Conservation (phyloP, 1,140 invertebrate species). For the Glomeris maerens region DNA sequence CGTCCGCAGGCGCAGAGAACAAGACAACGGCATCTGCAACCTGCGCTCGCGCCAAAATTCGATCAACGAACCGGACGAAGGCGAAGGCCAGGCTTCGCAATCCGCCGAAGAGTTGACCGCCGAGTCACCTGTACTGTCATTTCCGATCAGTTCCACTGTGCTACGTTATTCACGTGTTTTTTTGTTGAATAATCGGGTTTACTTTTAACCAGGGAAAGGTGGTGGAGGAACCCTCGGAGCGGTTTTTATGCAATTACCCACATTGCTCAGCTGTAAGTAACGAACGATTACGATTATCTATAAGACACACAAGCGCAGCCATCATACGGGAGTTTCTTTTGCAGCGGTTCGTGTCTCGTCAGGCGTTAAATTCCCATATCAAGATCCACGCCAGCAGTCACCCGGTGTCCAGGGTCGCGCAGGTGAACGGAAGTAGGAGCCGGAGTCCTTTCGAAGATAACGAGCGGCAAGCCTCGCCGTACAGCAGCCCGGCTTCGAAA, state of each 20-base stretch:
- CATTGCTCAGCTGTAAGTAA: slow-evolving; percentile 52
- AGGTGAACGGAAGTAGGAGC: slow-evolving; percentile 12
- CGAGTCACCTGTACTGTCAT: background rate
- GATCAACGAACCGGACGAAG: no score
- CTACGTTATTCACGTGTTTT: slow-evolving; percentile 12
- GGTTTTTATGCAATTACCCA: slow-evolving; percentile 47
- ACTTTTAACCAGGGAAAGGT: background rate
- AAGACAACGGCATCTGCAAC: slow-evolving; percentile 28
- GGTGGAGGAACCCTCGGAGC: slow-evolving; percentile 22
- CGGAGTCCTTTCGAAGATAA: slow-evolving; percentile 11
- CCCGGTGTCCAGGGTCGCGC: background rate
- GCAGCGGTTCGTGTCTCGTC: slow-evolving; percentile 64
- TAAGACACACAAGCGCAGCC: no score
- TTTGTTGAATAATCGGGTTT: slow-evolving; percentile 26
- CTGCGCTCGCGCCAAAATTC: no score
- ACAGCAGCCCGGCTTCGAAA: slow-evolving; percentile 25
- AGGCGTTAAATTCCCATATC: slow-evolving; percentile 59
- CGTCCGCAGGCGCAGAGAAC: slow-evolving; percentile 33
- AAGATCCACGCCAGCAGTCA: slow-evolving; percentile 43
- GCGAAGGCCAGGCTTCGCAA: slow-evolving; percentile 3
- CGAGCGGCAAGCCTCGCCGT: slow-evolving; percentile 36
- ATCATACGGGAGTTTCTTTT: no score
- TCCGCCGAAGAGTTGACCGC: slow-evolving; percentile 8
- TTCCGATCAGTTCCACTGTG: no score
- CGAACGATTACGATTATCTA: no score